Percentiles rank a stretch among this genome's conserved stretches.
phyloP scores from a whole-genome alignment of 2,797 vertebrate genomes.

The Enteromius anoplus region DNA sequence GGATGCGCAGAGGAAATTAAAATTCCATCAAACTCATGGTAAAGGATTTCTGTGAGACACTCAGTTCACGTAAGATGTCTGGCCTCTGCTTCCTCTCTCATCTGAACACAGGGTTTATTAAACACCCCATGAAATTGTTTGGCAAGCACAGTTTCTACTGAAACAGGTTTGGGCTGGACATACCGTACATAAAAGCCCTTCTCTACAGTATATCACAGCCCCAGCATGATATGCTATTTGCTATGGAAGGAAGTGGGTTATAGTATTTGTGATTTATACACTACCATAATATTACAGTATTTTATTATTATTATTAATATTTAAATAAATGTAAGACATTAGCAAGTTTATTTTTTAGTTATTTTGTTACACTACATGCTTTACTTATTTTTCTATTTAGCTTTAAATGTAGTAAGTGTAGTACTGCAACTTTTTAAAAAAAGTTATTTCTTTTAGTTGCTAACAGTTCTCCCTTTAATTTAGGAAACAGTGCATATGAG shows the following conservation, averaged over 20 bases:
- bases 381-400: background rate
- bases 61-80: slow-evolving; percentile 19
- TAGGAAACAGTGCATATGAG: background rate
- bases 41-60: slow-evolving; percentile 16
- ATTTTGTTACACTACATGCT: background rate
- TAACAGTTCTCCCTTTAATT: background rate
- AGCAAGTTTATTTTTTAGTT: background rate
- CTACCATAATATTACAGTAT: background rate
- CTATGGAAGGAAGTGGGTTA: background rate
- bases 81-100: background rate
- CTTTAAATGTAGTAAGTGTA: background rate
- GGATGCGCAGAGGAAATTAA: slow-evolving; percentile 38
- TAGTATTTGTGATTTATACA: background rate
- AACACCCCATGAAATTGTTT: slow-evolving; percentile 15
- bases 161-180: background rate
- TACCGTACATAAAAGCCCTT: background rate
- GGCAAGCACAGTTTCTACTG: background rate
- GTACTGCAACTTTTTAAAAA: background rate
- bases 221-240: background rate
- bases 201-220: background rate
- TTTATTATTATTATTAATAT: background rate
- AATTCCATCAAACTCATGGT: slow-evolving; percentile 18
- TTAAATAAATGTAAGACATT: background rate
- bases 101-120: slow-evolving; percentile 35
- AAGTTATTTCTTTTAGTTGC: background rate